Base-by-base conservation (phyloP, 1,140 invertebrate species). In the Penaeus chinensis region DNA sequence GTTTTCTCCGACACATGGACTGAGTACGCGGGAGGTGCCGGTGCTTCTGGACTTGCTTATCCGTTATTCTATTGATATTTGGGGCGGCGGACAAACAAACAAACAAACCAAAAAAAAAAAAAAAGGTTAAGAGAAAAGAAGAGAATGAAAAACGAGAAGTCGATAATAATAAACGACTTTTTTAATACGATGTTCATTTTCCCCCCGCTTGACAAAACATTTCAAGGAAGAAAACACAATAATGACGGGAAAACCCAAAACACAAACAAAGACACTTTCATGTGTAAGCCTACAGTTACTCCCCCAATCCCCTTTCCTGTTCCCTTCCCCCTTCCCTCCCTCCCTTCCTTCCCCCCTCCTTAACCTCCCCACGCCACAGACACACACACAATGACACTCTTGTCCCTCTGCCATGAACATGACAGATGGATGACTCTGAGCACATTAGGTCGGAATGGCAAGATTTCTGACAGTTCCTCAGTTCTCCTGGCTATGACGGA, bases 391-490 rank as follows among this genome's bases (percentile, higher is more conserved):
- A 87, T 87, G 79, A 87, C 85, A 87, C 69, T 87, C 80, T 77
- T 87, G 85, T 87, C 80, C 47, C 37, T 37, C 54, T 78, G 85
- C 82, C 85, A 79, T 77, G 85, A 61, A 24, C 80, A 87, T 87
- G 85, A 83, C 80, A 54, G 85, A 87, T 66, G 69, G 69, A 60
- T 87, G 80, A 82, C 77, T 82, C 79, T 82, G 65, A 37, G 71
- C 54, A 77, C 80, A 82, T 81, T 82, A 81, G 27, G 69, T 60
- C 8, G 27, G 19, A 42, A 84, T 32, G 10, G 66, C 54, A 78
- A 20, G 79, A 76, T 87, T 87, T 87, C 63, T 87, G 85, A 87
- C 85, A 87, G 85, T 74, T 54, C 54, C 16, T 8, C 10, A 82
- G 85, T 62, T 54, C 54, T 54, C 54, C 54, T 16, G 5, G 54